These are phyloP conservation scores for Corythornis madagascariensis DNA, from an alignment of 2,113 vertebrate species.

Conservation along the genomic window DNA sequence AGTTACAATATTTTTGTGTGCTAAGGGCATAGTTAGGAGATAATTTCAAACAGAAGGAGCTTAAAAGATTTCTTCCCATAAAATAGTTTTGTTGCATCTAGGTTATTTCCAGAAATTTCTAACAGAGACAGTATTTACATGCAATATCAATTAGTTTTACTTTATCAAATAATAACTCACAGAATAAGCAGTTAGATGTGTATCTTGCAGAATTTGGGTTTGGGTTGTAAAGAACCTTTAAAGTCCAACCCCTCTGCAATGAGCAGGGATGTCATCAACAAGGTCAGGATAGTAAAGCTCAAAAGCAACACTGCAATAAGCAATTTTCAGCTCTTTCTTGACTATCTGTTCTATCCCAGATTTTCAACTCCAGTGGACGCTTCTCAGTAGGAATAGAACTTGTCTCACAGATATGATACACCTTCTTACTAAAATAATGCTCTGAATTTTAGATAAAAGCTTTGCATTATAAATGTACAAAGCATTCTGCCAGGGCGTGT, in stretches of 20 bases:
- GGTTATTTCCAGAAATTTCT: background rate
- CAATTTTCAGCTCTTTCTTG: background rate
- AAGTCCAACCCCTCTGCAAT: background rate
- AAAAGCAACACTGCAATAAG: background rate
- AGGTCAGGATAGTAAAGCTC: background rate
- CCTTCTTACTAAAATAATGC: conserved; percentile 71
- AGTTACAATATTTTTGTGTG: background rate
- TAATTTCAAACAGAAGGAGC: background rate
- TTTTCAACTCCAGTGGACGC: background rate
- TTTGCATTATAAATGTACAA: conserved; percentile 77
- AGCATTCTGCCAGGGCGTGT: conserved; percentile 64
- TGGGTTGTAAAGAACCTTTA: background rate
- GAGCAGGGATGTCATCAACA: background rate
- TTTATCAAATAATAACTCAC: background rate
- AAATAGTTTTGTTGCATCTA: background rate
- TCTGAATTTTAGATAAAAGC: conserved; percentile 76
- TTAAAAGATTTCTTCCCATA: background rate
- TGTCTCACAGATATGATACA: conserved; percentile 29
- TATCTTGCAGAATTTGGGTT: background rate
- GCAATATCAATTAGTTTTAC: background rate
- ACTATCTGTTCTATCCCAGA: background rate
- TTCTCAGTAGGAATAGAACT: conserved; percentile 18
- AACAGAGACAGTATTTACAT: background rate
- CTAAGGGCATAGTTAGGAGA: background rate
- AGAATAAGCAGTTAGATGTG: background rate